Conservation (phyloP, 2,797 vertebrate genomes). For the Typhlichthys subterraneus region DNA sequence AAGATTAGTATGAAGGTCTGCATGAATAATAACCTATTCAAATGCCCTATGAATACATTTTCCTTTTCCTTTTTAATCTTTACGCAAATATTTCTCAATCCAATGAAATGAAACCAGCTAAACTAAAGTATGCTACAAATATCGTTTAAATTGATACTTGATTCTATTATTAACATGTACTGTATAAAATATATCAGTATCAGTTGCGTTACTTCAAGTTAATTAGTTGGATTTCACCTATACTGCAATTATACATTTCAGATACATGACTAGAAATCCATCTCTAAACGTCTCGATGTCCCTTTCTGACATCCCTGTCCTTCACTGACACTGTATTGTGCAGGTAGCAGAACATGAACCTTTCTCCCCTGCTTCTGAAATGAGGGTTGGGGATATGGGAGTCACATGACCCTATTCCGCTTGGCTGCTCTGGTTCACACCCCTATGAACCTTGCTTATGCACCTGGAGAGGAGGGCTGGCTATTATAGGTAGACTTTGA, state of each 20-base stretch:
- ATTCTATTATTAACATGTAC: constrained; percentile 7
- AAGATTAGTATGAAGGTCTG: not conserved
- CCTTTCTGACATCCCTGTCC: constrained; percentile 19
- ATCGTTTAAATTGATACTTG: not conserved
- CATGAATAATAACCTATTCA: not conserved
- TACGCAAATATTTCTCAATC: not conserved
- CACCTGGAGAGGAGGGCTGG: constrained; percentile 29
- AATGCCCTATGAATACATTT: not conserved
- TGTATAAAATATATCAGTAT: too few species aligned
- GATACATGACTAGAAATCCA: constrained; percentile 1
- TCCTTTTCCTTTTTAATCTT: not conserved
- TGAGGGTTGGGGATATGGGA: constrained; percentile 63
- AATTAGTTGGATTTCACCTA: too few species aligned
- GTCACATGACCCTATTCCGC: constrained; percentile 42
- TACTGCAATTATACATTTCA: too few species aligned
- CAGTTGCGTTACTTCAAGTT: too few species aligned
- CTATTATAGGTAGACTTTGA: constrained; percentile 60
- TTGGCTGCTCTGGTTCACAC: constrained; percentile 33
- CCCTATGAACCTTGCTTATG: constrained; percentile 42
- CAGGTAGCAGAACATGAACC: constrained; percentile 65
- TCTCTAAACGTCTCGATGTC: constrained; percentile 56
- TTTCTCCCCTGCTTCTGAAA: constrained; percentile 68
- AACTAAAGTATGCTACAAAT: not conserved
- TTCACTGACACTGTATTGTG: constrained; percentile 23
- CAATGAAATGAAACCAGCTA: constrained; percentile 2